Conservation (phyloP, 2,797 vertebrate species). For the Micropoecilia bifurca region DNA sequence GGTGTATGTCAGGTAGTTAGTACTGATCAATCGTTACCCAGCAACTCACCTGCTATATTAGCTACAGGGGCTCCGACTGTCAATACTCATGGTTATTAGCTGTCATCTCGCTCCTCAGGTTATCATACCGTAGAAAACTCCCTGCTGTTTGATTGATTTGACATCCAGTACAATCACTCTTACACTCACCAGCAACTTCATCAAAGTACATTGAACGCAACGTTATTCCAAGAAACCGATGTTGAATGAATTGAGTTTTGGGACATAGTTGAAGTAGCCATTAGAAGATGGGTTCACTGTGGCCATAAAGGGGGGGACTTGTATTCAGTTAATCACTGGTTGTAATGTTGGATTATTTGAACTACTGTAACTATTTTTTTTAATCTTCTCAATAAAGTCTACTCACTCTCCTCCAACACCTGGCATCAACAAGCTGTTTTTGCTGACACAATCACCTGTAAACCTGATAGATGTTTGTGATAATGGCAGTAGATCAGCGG, state of each 20-base stretch:
- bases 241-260: not conserved
- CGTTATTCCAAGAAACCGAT: not conserved
- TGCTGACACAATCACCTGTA: not conserved
- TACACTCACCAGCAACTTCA: not conserved
- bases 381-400: not conserved
- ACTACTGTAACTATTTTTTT: not conserved
- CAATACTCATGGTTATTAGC: not conserved
- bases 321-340: not conserved
- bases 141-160: not conserved
- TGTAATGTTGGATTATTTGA: not conserved
- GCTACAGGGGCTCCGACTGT: not conserved
- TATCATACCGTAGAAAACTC: not conserved
- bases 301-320: not conserved
- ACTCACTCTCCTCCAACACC: not conserved
- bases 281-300: not conserved
- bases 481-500: not conserved
- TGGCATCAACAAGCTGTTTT: not conserved
- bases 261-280: not conserved
- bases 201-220: not conserved
- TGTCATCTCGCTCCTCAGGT: not conserved
- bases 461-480: not conserved
- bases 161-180: not conserved
- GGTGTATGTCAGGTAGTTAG: slow-evolving; percentile 1
- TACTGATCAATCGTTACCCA: not conserved
- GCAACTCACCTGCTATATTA: not conserved